A percentile compares a stretch with the other conserved stretches of the same genome.
These are phyloP conservation scores for Cheirogaleus medius DNA, from an alignment of 2,113 vertebrate species.

Conservation along the genomic window DNA sequence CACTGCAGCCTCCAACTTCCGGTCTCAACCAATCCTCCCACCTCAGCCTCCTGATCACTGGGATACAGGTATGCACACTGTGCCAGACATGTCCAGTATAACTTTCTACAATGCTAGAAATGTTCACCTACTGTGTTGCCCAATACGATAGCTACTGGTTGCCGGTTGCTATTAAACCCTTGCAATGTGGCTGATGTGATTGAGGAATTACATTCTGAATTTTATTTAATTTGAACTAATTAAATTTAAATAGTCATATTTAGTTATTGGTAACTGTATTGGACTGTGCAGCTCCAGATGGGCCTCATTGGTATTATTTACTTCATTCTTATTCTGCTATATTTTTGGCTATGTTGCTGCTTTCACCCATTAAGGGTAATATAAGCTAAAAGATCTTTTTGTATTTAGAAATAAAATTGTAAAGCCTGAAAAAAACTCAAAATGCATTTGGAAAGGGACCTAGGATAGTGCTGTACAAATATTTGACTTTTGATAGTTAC, in stretches of 20 bases:
- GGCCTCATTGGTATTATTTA: neutral
- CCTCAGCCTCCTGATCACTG: too few species aligned
- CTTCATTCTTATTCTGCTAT: neutral
- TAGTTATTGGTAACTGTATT: neutral
- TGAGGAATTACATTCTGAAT: neutral
- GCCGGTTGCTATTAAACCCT: neutral
- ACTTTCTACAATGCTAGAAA: neutral
- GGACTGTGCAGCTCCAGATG: neutral
- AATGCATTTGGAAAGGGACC: neutral
- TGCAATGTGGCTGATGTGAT: neutral
- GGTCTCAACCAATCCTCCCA: too few species aligned
- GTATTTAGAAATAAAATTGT: neutral
- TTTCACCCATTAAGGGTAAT: neutral
- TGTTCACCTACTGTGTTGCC: fast-evolving
- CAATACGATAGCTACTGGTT: neutral
- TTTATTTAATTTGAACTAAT: neutral
- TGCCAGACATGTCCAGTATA: neutral
- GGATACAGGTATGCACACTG: too few species aligned
- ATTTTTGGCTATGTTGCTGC: neutral
- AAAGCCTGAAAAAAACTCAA: neutral
- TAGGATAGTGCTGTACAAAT: too few species aligned
- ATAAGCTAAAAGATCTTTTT: neutral
- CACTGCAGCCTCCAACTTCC: too few species aligned
- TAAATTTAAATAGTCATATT: neutral
- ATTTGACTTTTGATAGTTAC: neutral